These are phyloP conservation scores for Marasmarcha lunaedactyla DNA, from an alignment of 2,888 invertebrate species.

Conservation along the genomic window DNA sequence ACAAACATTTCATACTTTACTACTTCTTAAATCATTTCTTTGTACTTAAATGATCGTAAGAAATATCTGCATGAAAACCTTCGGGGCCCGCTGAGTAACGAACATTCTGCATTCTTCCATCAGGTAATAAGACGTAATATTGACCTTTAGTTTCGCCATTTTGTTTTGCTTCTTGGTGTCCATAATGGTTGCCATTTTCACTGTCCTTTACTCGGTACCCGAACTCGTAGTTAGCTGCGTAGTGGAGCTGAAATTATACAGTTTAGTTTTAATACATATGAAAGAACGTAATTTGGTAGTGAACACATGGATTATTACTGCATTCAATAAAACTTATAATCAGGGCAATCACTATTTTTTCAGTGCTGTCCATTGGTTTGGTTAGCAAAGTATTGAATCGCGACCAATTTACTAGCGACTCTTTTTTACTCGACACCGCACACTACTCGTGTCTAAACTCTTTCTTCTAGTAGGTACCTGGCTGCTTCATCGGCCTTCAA, in stretches of 20 bases:
- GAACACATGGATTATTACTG: too few species aligned
- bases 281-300: neutral
- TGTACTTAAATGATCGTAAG: slow-evolving; percentile 67
- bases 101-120: slow-evolving; percentile 83
- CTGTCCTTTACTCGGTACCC: slow-evolving; percentile 81
- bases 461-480: too few species aligned
- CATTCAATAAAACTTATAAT: too few species aligned
- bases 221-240: slow-evolving; percentile 74
- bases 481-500: too few species aligned
- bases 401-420: too few species aligned
- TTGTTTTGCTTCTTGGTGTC: slow-evolving; percentile 78
- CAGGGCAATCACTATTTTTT: too few species aligned
- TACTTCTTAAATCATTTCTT: neutral
- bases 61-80: slow-evolving; percentile 83
- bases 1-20: too few species aligned
- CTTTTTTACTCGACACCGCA: too few species aligned
- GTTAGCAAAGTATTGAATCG: too few species aligned
- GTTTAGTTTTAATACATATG: too few species aligned
- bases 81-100: slow-evolving; percentile 81
- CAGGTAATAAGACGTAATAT: slow-evolving; percentile 83
- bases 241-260: slow-evolving; percentile 57
- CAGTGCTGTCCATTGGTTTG: too few species aligned
- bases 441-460: too few species aligned
- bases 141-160: slow-evolving; percentile 78
- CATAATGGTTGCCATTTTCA: slow-evolving; percentile 79